These are phyloP conservation scores for Hippopotamyrus pictus DNA, from an alignment of 2,797 vertebrate species.

Conservation along the genomic window DNA sequence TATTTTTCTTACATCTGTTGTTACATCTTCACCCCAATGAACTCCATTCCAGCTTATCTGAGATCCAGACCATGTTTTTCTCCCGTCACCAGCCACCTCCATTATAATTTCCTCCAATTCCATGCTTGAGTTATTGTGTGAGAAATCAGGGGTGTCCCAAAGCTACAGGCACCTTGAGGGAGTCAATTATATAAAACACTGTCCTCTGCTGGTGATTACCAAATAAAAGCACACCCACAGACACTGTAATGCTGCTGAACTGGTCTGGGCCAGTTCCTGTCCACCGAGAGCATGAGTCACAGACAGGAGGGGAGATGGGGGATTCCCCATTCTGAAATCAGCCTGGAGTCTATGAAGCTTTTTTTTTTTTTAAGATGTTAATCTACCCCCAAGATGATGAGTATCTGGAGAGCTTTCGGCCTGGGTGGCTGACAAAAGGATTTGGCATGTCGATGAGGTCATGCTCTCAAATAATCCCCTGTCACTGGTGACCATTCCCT, in stretches of 20 bases:
- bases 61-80: neutral
- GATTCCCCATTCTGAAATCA: neutral
- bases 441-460: neutral
- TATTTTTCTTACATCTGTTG: neutral
- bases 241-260: neutral
- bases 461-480: neutral
- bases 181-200: neutral
- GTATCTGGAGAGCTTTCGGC: neutral
- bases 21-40: no score
- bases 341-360: neutral
- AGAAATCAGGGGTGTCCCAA: neutral
- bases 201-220: neutral
- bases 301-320: neutral
- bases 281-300: neutral
- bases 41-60: neutral
- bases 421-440: neutral
- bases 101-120: neutral
- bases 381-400: neutral
- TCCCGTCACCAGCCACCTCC: neutral
- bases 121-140: neutral
- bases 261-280: neutral
- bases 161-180: neutral
- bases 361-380: neutral
- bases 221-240: neutral
- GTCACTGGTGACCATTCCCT: neutral